phyloP scores from a whole-genome alignment of 1,140 invertebrate genomes.

The Drosophila jambulina region DNA sequence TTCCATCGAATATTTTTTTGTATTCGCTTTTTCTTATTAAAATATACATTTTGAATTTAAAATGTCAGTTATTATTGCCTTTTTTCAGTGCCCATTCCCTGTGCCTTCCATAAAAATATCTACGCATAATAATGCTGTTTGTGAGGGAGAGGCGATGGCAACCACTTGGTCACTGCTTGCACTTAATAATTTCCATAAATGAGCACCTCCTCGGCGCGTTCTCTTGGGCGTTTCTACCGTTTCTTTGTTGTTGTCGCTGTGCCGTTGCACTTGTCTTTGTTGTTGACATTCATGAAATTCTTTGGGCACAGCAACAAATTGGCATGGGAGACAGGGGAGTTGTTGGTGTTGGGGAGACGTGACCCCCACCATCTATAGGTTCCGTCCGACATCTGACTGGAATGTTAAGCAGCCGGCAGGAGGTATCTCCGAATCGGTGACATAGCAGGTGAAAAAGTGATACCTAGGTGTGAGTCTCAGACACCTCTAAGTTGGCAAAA shows the following conservation, averaged over 20 bases:
- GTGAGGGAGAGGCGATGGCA: slow-evolving; percentile 20
- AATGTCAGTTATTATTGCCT: neutral
- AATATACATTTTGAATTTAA: neutral
- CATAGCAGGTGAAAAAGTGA: slow-evolving; percentile 17
- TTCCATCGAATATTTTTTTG: too few species aligned
- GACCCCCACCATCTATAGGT: slow-evolving; percentile 7
- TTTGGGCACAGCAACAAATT: slow-evolving; percentile 60
- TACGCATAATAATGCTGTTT: slow-evolving; percentile 47
- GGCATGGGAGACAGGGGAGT: slow-evolving; percentile 18
- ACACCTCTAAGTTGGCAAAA: too few species aligned
- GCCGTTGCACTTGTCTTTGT: slow-evolving; percentile 42
- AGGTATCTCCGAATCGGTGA: slow-evolving; percentile 6
- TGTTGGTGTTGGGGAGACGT: neutral
- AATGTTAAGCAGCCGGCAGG: slow-evolving; percentile 60
- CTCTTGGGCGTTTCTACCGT: slow-evolving; percentile 45
- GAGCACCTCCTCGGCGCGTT: slow-evolving; percentile 28
- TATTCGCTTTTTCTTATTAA: neutral
- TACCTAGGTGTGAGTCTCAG: neutral
- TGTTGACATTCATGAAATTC: slow-evolving; percentile 58
- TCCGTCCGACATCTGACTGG: slow-evolving; percentile 47
- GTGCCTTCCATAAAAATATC: slow-evolving; percentile 43
- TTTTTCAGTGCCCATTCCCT: slow-evolving; percentile 7
- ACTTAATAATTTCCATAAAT: slow-evolving; percentile 67
- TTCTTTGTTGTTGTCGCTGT: slow-evolving; percentile 37
- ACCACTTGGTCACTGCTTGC: slow-evolving; percentile 40